Percentiles rank a stretch among this genome's conserved stretches.
Evolutionary conservation across 2,113 vertebrate species (phyloP).

Genomic region (Pipra filicauda): DNA sequence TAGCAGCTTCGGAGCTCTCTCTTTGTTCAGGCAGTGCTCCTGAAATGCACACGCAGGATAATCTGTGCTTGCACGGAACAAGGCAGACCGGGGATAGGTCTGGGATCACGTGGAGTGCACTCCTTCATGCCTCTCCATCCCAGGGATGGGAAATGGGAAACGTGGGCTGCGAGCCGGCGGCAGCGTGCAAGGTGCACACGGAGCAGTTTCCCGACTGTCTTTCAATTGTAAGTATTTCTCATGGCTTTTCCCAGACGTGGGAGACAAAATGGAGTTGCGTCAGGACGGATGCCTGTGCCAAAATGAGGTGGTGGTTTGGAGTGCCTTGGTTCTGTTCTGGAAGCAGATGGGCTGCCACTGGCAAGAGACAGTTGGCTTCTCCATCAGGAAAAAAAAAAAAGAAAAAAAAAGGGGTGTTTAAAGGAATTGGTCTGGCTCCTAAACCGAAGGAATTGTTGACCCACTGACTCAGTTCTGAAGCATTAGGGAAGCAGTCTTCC

Average conservation of each 20-base stretch:
- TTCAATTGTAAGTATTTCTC: conserved; percentile 35
- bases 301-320: conserved; percentile 10
- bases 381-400: background rate
- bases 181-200: background rate
- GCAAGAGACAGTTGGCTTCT: conserved; percentile 32
- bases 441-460: conserved; percentile 68
- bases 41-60: background rate
- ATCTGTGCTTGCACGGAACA: background rate
- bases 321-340: conserved; percentile 6
- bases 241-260: background rate
- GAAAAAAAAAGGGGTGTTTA: background rate
- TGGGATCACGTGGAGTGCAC: background rate
- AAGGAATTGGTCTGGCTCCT: conserved; percentile 61
- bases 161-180: background rate
- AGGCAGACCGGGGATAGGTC: background rate
- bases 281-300: background rate
- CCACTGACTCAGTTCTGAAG: conserved; percentile 79
- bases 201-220: background rate
- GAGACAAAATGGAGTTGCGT: conserved; percentile 32
- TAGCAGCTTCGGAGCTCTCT: conserved; percentile 34
- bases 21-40: conserved; percentile 21
- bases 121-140: background rate
- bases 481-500: conserved; percentile 70
- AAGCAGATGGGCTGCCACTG: conserved; percentile 5
- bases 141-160: background rate